These are phyloP conservation scores for Chouioia cunea DNA, from an alignment of 2,888 invertebrate species.

Conservation along the genomic window DNA sequence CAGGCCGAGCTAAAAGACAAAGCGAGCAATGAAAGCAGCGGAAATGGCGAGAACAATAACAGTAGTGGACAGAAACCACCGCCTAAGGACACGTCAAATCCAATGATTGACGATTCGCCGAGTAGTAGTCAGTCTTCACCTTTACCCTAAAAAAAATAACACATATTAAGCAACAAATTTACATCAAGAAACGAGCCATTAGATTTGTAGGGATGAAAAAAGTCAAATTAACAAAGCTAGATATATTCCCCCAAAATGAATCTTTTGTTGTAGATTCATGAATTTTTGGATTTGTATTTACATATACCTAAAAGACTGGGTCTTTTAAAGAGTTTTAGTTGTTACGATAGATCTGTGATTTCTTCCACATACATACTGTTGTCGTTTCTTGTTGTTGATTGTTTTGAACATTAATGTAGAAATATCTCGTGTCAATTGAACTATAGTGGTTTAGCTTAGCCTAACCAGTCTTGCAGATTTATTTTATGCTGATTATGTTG, in stretches of 20 bases:
- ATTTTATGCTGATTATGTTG: too few relatives aligned
- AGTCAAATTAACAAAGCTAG: not conserved
- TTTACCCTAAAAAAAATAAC: slow-evolving; percentile 10
- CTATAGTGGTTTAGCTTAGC: too few relatives aligned
- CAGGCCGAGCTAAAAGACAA: not conserved
- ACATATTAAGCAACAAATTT: not conserved
- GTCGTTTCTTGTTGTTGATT: not conserved
- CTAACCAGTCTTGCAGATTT: too few relatives aligned
- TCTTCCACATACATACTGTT: slow-evolving; percentile 1
- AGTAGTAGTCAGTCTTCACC: slow-evolving; percentile 14
- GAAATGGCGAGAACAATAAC: not conserved
- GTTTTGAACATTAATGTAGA: too few relatives aligned
- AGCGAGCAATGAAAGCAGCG: not conserved
- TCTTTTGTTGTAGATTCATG: not conserved
- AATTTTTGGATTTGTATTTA: not conserved
- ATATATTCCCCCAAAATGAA: too few relatives aligned
- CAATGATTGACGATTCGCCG: slow-evolving; percentile 24
- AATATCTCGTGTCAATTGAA: too few relatives aligned
- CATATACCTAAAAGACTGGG: slow-evolving; percentile 27
- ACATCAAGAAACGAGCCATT: too few relatives aligned
- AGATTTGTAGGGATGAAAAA: not conserved
- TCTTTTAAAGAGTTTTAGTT: slow-evolving; percentile 21
- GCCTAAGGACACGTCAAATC: not conserved
- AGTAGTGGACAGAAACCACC: not conserved
- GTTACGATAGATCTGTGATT: slow-evolving; percentile 25